Evolutionary conservation across 2,888 invertebrate species (phyloP), one percentile per base, ranked within the genome.

Genomic region (Drosophila mettleri): DNA sequence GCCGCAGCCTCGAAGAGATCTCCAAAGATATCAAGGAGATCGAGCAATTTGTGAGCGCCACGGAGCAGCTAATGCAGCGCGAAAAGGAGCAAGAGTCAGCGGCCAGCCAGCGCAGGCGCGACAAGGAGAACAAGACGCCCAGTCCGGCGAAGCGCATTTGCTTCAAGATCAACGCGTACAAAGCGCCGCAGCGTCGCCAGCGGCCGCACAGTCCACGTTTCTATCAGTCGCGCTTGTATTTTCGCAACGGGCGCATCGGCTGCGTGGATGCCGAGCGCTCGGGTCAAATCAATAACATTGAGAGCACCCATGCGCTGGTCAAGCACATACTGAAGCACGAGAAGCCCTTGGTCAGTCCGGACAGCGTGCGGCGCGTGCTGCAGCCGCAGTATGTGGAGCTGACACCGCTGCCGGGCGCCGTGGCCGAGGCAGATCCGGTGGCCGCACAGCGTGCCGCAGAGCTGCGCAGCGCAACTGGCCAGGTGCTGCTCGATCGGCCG

Each of bases 21-120:
- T 91, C 92, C 36, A 91, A 92, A 61, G 92, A 92, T 45, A 90
- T 92, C 10, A 89, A 91, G 54, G 92, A 92, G 75, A 92, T 92
- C 24, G 93, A 92, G 59, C 91, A 92, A 63, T 92, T 92, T 57
- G 82, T 92, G 4, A 91, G 90, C 9, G 91, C 91, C 22, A 92
- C 91, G 0, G 92, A 92, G 68, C 90, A 91, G 65, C 71, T 92
- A 20, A 77, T 92, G 58, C 88, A 89, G 9, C 74, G 79, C 3
- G 92, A 93, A 58, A 88, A 83, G 58, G 90, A 92, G 52, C 46
- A 33, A 3, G 34, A n/a, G 51, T 5, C 20, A 18, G 31, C 33
- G 20, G 80, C 61, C 55, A 89, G 66, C 52, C 80, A 78, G 12
- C 70, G 70, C n/a, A 74, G 68, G 7, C 76, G 83, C 2, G 90